Base-by-base conservation (phyloP, 2,113 vertebrate species). In the Ictalurus punctatus region DNA sequence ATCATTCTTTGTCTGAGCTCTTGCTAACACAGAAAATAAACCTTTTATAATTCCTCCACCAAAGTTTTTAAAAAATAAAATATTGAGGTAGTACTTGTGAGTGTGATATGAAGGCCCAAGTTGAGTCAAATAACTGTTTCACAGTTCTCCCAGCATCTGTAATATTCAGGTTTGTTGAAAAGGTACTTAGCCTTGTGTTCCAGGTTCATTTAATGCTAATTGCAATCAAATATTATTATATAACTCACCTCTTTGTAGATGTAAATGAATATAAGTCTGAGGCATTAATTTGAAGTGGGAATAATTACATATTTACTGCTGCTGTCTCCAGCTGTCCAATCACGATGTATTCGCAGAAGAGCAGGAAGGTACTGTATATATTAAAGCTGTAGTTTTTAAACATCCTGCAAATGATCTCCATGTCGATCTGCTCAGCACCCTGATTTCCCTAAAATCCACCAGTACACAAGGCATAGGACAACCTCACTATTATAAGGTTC, bases 211-310 rank as follows among this genome's bases (percentile, higher is more conserved):
- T 87, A 69, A 37, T 58, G 44, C 61, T 58, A 52, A 87, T 67
- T 80, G 58, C 58, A 79, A 74, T 27, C 21, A 86, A 61, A 59
- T 34, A 44, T 78, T 61, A 78, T 86, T 78, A 48, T 52, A 63
- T 79, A 54, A 67, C 27, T 56, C 76, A 40, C 63, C 65, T 88
- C 69, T 88, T 88, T 44, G 65, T 59, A 58, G 69, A 83, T 73
- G 80, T 83, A 48, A 79, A 86, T 79, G 85, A 61, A 86, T 63
- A 73, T 82, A 67, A 54, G n/a, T 81, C 61, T 87, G 79, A 82
- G 23, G 25, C 30, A 34, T 27, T 73, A 37, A 87, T 83, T 58
- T 59, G 40, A 87, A 87, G 79, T 82, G 48, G n/a, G 86, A 80
- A 58, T 87, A 69, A 83, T 59, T 83, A 83, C 23, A 81, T 71